Conservation (phyloP, 2,797 vertebrate species). For the Salarias fasciatus region DNA sequence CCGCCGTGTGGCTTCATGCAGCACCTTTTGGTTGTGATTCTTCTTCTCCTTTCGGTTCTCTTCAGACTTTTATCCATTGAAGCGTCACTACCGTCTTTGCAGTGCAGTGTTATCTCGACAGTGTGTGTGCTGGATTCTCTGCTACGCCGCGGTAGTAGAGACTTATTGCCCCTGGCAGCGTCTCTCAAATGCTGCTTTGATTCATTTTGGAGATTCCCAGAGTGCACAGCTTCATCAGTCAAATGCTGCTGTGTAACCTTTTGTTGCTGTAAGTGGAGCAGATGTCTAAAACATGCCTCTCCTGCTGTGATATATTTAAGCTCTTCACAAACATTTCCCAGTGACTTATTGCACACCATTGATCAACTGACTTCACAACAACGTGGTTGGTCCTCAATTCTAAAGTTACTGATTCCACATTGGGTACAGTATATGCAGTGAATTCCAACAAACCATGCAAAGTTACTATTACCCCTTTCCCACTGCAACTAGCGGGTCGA, state of each 20-base stretch:
- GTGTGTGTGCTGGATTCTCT: background rate
- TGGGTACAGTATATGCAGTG: background rate
- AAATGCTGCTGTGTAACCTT: background rate
- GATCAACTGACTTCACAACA: background rate
- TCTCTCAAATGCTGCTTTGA: background rate
- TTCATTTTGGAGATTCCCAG: constrained; percentile 2
- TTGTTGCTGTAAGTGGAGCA: background rate
- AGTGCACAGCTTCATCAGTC: constrained; percentile 19
- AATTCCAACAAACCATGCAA: too few species aligned
- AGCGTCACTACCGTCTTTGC: background rate
- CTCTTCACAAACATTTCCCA: background rate
- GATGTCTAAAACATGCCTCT: background rate
- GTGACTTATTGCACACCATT: background rate
- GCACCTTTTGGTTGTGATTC: background rate
- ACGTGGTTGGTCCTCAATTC: background rate
- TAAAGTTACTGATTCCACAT: background rate
- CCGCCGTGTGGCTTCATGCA: background rate
- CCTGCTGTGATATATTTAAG: constrained; percentile 11
- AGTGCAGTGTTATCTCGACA: constrained; percentile 3
- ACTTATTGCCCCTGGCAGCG: constrained; percentile 4
- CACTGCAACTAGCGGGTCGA: too few species aligned
- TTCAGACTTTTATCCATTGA: background rate
- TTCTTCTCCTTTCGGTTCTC: background rate
- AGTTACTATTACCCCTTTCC: too few species aligned
- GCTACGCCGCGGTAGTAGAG: background rate